These are phyloP conservation scores for Zaprionus africanus DNA, from an alignment of 1,140 invertebrate species.

Conservation along the genomic window DNA sequence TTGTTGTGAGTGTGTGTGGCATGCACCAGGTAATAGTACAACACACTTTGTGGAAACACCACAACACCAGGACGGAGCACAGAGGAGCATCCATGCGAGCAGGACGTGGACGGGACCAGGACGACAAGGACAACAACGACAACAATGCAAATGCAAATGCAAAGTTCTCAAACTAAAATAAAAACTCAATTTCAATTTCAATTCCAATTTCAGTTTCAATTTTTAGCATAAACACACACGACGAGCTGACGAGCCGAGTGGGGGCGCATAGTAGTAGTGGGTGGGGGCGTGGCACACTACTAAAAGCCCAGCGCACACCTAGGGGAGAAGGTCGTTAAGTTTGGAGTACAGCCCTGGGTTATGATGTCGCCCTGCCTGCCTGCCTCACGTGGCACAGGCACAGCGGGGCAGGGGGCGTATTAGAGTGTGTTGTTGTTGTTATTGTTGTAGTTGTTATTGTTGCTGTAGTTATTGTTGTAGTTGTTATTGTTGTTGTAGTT, in stretches of 20 bases:
- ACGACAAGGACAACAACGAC: neutral
- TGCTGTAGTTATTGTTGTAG: constrained; percentile 5
- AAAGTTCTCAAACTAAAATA: constrained; percentile 9
- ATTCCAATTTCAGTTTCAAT: constrained; percentile 11
- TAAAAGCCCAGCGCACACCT: constrained; percentile 42
- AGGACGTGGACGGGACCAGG: constrained; percentile 3
- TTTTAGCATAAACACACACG: constrained; percentile 38
- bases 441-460: constrained; percentile 4
- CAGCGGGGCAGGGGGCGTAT: constrained; percentile 2
- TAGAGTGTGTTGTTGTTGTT: constrained; percentile 24
- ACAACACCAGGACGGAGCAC: constrained; percentile 6
- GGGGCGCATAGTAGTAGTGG: neutral
- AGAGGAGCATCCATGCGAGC: constrained; percentile 11
- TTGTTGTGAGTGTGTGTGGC: constrained; percentile 5
- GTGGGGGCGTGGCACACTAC: constrained; percentile 3
- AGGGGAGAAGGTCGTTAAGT: constrained; percentile 39
- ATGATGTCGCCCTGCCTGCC: constrained; percentile 9
- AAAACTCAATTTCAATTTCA: constrained; percentile 13
- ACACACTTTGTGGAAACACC: constrained; percentile 8
- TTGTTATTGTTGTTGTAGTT: constrained; percentile 19
- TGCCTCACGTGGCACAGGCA: constrained; percentile 10
- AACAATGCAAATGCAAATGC: constrained; percentile 34
- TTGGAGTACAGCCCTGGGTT: constrained; percentile 26
- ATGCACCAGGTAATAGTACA: constrained; percentile 34
- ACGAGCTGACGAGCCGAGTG: constrained; percentile 8